phyloP scores from a whole-genome alignment of 2,113 vertebrate species.

The Lethenteron camtschaticum region DNA sequence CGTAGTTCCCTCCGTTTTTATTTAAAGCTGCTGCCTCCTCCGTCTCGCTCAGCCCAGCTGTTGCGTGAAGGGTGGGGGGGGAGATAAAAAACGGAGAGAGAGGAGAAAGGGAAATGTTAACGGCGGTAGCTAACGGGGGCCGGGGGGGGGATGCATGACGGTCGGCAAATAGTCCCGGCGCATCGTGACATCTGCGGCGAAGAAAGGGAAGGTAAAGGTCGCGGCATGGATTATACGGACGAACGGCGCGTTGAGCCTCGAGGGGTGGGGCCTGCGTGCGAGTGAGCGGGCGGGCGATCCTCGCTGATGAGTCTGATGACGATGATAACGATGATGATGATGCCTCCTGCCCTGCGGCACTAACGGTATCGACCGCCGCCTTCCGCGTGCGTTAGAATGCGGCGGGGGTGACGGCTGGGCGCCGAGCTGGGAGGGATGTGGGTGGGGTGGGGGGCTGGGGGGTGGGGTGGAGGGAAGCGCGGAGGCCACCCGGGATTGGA shows the following conservation, averaged over 20 bases:
- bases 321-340: not conserved
- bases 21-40: too few relatives aligned
- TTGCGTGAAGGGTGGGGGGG: too few relatives aligned
- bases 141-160: not conserved
- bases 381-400: too few relatives aligned
- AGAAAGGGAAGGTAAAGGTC: not conserved
- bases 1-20: too few relatives aligned
- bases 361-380: too few relatives aligned
- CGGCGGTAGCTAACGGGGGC: not conserved
- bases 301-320: not conserved
- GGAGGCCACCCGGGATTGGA: not conserved
- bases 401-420: not conserved
- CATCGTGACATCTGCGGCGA: not conserved
- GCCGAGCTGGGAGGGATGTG: not conserved
- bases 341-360: not conserved
- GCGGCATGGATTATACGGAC: not conserved
- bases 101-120: not conserved
- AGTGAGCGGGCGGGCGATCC: not conserved
- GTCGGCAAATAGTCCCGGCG: not conserved
- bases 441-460: not conserved
- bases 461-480: not conserved
- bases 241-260: not conserved
- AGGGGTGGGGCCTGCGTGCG: not conserved
- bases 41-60: too few relatives aligned
- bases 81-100: too few relatives aligned